Conservation (phyloP, 1,140 invertebrate species). For the Drosophila truncata region DNA sequence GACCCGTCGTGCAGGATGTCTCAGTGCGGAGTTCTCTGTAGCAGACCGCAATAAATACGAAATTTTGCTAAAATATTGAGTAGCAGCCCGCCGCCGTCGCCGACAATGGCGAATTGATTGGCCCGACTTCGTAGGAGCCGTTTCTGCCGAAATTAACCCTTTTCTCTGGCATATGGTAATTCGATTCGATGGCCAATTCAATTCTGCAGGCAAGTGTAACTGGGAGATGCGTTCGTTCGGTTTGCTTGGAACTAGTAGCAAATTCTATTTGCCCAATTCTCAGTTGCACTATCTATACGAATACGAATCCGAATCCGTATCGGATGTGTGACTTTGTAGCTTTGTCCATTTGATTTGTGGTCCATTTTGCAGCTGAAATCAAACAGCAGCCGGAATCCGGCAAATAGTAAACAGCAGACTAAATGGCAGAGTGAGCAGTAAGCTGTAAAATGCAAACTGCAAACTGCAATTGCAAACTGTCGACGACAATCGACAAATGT, state of each 20-base stretch:
- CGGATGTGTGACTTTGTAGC: constrained; percentile 46
- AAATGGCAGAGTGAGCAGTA: constrained; percentile 26
- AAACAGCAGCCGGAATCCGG: constrained; percentile 43
- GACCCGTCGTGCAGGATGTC: neutral
- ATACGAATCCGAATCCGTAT: neutral
- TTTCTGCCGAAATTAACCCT: constrained; percentile 37
- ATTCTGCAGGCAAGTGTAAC: constrained; percentile 14
- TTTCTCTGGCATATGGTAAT: constrained; percentile 35
- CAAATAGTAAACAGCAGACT: constrained; percentile 46
- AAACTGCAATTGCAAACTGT: constrained; percentile 22
- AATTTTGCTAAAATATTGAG: constrained; percentile 57
- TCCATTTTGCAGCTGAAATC: constrained; percentile 44
- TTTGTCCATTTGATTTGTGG: constrained; percentile 64
- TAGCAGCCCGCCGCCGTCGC: constrained; percentile 2
- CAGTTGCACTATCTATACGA: neutral
- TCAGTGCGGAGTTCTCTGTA: constrained; percentile 17
- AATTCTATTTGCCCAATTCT: constrained; percentile 20
- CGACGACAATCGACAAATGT: constrained; percentile 37
- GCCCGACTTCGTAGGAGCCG: constrained; percentile 7
- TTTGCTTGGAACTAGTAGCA: constrained; percentile 21
- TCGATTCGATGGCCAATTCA: constrained; percentile 34
- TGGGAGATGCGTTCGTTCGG: constrained; percentile 28
- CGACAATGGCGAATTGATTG: constrained; percentile 57
- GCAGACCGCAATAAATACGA: constrained; percentile 67
- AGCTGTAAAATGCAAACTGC: constrained; percentile 22